phyloP scores from a whole-genome alignment of 2,113 vertebrate genomes.

The Tonatia bakeri region DNA sequence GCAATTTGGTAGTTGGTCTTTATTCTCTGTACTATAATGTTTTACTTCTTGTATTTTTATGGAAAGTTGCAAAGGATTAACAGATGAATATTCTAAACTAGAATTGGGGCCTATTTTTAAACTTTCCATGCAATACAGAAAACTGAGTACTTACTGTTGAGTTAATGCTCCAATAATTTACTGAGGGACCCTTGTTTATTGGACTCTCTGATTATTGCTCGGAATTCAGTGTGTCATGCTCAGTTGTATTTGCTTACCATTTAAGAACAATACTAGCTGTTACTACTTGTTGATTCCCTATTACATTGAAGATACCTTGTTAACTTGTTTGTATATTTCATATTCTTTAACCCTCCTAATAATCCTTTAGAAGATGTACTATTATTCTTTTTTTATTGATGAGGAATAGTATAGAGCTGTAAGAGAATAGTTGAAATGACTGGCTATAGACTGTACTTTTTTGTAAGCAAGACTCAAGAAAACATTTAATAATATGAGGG shows the following conservation, averaged over 20 bases:
- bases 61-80: neutral
- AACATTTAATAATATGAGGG: neutral
- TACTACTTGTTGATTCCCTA: neutral
- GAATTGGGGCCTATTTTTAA: neutral
- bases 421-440: neutral
- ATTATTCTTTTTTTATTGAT: neutral
- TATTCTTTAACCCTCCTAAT: neutral
- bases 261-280: neutral
- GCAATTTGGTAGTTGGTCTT: neutral
- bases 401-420: neutral
- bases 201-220: neutral
- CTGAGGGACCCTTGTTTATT: neutral
- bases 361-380: neutral
- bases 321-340: neutral
- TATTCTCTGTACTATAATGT: neutral
- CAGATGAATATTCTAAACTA: neutral
- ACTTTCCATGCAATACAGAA: neutral
- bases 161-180: neutral
- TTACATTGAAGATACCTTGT: neutral
- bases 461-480: neutral
- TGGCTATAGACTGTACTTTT: neutral
- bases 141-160: neutral
- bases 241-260: neutral
- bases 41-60: neutral
- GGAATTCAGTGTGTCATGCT: neutral